Percentiles rank a stretch among this genome's conserved stretches.
Evolutionary conservation across 2,113 vertebrate genomes (phyloP).

Genomic region (Syngnathus scovelli): DNA sequence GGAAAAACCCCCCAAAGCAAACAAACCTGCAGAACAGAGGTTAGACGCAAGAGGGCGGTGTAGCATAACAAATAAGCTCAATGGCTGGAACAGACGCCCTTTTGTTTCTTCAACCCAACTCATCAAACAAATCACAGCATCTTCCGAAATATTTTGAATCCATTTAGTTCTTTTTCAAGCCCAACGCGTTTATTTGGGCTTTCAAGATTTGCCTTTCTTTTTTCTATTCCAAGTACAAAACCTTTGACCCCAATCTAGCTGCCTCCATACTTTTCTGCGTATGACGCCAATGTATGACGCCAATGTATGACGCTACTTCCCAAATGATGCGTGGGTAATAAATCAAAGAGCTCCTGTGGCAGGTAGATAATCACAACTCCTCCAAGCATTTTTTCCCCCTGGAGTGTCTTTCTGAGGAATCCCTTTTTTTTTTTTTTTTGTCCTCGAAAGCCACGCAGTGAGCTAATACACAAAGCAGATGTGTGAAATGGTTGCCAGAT

Average conservation of each 20-base stretch:
- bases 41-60: conserved; percentile 42
- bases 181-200: no score
- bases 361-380: neutral
- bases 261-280: no score
- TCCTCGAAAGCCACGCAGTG: conserved; percentile 42
- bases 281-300: no score
- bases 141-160: neutral
- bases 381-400: neutral
- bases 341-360: neutral
- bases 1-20: no score
- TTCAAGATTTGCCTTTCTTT: no score
- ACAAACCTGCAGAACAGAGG: neutral
- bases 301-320: no score
- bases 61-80: conserved; percentile 8
- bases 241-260: no score
- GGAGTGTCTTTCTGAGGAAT: conserved; percentile 4
- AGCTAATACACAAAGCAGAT: conserved; percentile 61
- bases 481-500: conserved; percentile 56
- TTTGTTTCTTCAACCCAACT: neutral
- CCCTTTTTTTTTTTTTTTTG: neutral
- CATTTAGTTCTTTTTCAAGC: no score
- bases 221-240: no score
- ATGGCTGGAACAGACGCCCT: neutral
- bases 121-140: neutral
- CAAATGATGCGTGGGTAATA: neutral